phyloP scores from a whole-genome alignment of 2,888 invertebrate species.

The Cenopis cana region DNA sequence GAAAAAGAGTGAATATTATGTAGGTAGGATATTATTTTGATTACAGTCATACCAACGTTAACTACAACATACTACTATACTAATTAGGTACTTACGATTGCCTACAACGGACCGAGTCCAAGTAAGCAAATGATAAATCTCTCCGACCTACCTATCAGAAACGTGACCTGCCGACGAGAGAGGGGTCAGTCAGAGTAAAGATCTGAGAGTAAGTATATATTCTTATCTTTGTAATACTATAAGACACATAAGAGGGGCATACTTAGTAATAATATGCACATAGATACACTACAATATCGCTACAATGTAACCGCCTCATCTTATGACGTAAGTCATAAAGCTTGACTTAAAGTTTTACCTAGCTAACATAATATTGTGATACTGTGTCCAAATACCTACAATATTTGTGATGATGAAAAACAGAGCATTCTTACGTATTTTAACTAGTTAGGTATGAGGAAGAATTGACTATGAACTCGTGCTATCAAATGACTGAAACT shows the following conservation, averaged over 20 bases:
- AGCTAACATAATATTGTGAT: not conserved
- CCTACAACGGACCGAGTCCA: conserved; percentile 39
- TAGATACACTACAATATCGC: conserved; percentile 18
- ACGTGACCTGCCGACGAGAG: conserved; percentile 56
- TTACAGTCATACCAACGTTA: conserved; percentile 3
- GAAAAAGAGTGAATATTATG: too few species aligned
- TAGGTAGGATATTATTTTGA: conserved; percentile 12
- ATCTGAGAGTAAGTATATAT: conserved; percentile 55
- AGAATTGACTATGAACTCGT: too few species aligned
- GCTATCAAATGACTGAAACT: too few species aligned
- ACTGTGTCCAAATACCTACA: too few species aligned
- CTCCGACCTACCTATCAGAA: conserved; percentile 58
- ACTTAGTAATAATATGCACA: conserved; percentile 48
- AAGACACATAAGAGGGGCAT: conserved; percentile 51
- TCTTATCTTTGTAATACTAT: conserved; percentile 58
- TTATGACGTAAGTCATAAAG: not conserved
- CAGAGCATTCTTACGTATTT: too few species aligned
- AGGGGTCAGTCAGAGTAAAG: conserved; percentile 62
- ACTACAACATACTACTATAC: too few species aligned
- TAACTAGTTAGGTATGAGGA: too few species aligned
- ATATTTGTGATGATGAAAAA: too few species aligned
- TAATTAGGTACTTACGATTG: too few species aligned
- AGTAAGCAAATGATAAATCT: conserved; percentile 58
- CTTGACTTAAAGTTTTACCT: not conserved
- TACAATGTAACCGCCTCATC: not conserved